These are phyloP conservation scores for Autographa gamma DNA, from an alignment of 2,888 invertebrate genomes.

Conservation along the genomic window DNA sequence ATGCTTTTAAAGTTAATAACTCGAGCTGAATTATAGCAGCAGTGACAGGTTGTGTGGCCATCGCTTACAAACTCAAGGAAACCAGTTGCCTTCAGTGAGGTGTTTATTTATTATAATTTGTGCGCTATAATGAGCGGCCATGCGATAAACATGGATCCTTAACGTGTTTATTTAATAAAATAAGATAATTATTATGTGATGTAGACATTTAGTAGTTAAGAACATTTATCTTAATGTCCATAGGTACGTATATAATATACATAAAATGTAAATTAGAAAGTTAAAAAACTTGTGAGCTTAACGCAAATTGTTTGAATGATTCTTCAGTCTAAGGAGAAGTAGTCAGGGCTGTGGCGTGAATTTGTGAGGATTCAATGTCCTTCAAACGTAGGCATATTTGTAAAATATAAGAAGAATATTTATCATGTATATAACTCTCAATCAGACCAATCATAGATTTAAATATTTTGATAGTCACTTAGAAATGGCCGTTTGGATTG, in stretches of 20 bases:
- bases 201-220: constrained; percentile 5
- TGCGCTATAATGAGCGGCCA: constrained; percentile 18
- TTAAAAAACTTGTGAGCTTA: neutral
- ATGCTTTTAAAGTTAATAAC: constrained; percentile 3
- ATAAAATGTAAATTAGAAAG: neutral
- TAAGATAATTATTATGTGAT: constrained; percentile 3
- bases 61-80: constrained; percentile 21
- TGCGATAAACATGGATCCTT: constrained; percentile 27
- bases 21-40: constrained; percentile 4
- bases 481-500: neutral
- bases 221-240: neutral
- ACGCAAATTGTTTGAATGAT: too few species aligned
- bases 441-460: too few species aligned
- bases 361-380: too few species aligned
- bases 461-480: too few species aligned
- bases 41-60: constrained; percentile 12
- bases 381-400: too few species aligned
- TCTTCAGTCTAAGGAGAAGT: too few species aligned
- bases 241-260: neutral
- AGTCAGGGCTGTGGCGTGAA: too few species aligned
- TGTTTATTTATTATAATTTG: constrained; percentile 47
- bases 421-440: too few species aligned
- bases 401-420: too few species aligned
- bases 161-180: constrained; percentile 29
- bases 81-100: constrained; percentile 24